phyloP scores from a whole-genome alignment of 92 coral and sea anemone genomes.

The Pocillopora meandrina region DNA sequence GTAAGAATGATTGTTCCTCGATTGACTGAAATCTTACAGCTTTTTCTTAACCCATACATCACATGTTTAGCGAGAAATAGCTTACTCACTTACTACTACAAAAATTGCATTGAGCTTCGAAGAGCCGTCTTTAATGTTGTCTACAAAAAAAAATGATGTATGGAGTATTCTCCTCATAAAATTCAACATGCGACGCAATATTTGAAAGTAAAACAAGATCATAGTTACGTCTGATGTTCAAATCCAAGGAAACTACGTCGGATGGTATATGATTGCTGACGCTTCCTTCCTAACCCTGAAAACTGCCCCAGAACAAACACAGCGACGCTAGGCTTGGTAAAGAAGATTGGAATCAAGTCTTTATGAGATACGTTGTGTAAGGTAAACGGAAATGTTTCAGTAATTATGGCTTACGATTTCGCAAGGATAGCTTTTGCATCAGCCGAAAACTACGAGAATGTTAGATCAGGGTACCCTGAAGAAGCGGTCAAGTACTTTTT shows the following conservation, averaged over 20 bases:
- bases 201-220: neutral
- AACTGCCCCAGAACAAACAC: neutral
- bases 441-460: conserved; percentile 51
- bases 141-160: no score
- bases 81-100: no score
- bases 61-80: no score
- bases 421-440: conserved; percentile 16
- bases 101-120: no score
- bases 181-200: neutral
- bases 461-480: conserved; percentile 55
- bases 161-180: neutral
- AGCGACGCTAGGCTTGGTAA: neutral
- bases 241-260: neutral
- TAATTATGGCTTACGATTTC: neutral
- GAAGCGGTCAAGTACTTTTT: conserved; percentile 64
- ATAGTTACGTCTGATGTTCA: conserved; percentile 44
- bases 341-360: conserved; percentile 7
- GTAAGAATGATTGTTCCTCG: no score
- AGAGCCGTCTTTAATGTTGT: no score
- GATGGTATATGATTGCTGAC: conserved; percentile 19
- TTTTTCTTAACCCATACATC: no score
- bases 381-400: neutral
- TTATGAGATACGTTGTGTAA: neutral
- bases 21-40: no score
- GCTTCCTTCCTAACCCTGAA: no score